Conservation (phyloP, 2,113 vertebrate genomes). For the Lucifuga dentata region DNA sequence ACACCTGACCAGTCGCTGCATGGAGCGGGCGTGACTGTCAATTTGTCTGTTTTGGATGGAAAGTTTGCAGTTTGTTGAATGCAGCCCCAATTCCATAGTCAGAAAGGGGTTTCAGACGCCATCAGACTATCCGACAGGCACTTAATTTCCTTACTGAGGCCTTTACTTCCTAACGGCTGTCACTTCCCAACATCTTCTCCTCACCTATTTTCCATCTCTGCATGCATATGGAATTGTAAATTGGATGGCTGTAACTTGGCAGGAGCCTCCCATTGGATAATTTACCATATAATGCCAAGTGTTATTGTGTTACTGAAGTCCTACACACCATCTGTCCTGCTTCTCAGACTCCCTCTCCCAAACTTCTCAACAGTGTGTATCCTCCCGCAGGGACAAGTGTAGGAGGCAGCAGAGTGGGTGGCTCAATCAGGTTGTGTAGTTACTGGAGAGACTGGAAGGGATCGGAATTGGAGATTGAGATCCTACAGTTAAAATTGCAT, state of each 20-base stretch:
- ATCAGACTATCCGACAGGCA: no score
- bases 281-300: conserved; percentile 71
- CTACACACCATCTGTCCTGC: conserved; percentile 82
- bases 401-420: conserved; percentile 71
- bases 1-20: no score
- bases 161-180: conserved; percentile 26
- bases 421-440: conserved; percentile 64
- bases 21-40: no score
- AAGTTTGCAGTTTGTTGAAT: no score
- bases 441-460: conserved; percentile 57
- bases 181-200: conserved; percentile 26
- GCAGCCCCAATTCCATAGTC: no score
- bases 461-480: conserved; percentile 56
- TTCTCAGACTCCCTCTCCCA: conserved; percentile 64
- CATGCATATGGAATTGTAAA: conserved; percentile 50
- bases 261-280: conserved; percentile 39
- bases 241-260: conserved; percentile 55
- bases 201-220: conserved; percentile 47
- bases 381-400: conserved; percentile 65
- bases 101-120: no score
- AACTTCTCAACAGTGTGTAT: conserved; percentile 64
- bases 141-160: no score
- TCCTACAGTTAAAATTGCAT: conserved; percentile 51
- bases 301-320: conserved; percentile 74
- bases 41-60: no score